Evolutionary conservation across 1,140 invertebrate species (phyloP).

Genomic region (Glomeris maerens): DNA sequence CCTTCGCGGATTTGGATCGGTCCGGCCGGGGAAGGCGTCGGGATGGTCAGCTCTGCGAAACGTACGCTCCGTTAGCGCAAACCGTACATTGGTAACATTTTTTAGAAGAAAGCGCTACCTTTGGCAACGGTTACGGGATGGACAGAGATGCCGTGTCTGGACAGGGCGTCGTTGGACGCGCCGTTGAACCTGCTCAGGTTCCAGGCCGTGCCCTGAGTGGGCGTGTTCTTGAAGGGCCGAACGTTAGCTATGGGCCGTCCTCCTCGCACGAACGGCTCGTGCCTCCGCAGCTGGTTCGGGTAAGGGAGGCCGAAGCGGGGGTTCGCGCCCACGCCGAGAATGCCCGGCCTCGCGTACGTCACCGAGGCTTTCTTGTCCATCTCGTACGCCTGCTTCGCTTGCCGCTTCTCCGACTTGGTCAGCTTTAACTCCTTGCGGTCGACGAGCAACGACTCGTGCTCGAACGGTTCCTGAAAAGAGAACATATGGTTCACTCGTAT

Average conservation of each 20-base stretch:
- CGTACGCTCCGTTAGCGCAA: neutral
- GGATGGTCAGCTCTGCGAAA: constrained; percentile 69
- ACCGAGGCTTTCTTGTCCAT: constrained; percentile 71
- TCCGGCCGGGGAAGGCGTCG: constrained; percentile 63
- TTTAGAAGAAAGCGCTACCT: constrained; percentile 34
- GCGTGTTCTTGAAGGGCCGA: constrained; percentile 38
- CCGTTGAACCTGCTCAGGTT: constrained; percentile 18
- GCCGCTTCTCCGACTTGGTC: constrained; percentile 81
- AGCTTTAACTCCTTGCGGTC: constrained; percentile 92
- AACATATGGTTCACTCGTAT: too few relatives aligned
- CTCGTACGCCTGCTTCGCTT: constrained; percentile 87
- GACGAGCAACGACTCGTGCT: constrained; percentile 89
- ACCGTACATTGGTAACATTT: neutral
- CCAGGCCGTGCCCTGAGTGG: constrained; percentile 20
- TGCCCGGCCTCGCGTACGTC: constrained; percentile 9
- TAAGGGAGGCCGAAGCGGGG: neutral
- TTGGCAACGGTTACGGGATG: constrained; percentile 83
- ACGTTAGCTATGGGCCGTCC: constrained; percentile 36
- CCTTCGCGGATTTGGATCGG: constrained; percentile 73
- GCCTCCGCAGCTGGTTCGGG: neutral
- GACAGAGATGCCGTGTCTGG: constrained; percentile 80
- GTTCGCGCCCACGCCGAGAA: constrained; percentile 5
- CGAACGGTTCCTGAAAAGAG: constrained; percentile 61
- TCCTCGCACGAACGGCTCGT: neutral
- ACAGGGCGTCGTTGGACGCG: constrained; percentile 67